Percentiles rank a stretch among this genome's conserved stretches.
Conservation (phyloP, 2,113 vertebrate species). For the Bujurquina vittata region DNA sequence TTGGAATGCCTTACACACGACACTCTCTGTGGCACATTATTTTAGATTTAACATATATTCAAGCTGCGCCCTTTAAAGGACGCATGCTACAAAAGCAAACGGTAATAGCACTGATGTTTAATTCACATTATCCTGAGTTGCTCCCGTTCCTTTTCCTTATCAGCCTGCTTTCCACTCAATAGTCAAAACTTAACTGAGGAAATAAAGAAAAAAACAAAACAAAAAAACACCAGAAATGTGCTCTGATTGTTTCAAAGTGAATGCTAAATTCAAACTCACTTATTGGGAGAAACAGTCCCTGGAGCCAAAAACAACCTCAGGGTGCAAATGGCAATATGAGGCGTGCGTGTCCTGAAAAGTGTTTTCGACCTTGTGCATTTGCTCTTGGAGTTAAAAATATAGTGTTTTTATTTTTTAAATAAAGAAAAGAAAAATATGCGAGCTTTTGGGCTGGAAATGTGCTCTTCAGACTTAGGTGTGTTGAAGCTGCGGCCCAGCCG, state of each 20-base stretch:
- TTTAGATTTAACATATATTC: not conserved
- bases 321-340: conserved; percentile 2
- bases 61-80: not conserved
- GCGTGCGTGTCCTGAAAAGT: not conserved
- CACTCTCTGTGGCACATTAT: not conserved
- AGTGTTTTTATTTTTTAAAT: not conserved
- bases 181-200: not conserved
- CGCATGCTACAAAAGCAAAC: too few species aligned
- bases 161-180: not conserved
- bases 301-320: not conserved
- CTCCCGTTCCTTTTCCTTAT: not conserved
- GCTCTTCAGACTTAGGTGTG: conserved; percentile 28
- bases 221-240: too few species aligned
- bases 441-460: not conserved
- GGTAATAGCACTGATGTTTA: not conserved
- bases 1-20: too few species aligned
- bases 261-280: not conserved
- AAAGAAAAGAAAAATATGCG: not conserved
- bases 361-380: not conserved
- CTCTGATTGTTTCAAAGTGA: conserved; percentile 13
- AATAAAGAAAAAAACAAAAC: not conserved
- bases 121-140: not conserved
- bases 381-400: not conserved
- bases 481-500: not conserved
- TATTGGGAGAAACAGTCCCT: not conserved